Base-by-base conservation (phyloP, 2,113 vertebrate species). In the Panurus biarmicus region DNA sequence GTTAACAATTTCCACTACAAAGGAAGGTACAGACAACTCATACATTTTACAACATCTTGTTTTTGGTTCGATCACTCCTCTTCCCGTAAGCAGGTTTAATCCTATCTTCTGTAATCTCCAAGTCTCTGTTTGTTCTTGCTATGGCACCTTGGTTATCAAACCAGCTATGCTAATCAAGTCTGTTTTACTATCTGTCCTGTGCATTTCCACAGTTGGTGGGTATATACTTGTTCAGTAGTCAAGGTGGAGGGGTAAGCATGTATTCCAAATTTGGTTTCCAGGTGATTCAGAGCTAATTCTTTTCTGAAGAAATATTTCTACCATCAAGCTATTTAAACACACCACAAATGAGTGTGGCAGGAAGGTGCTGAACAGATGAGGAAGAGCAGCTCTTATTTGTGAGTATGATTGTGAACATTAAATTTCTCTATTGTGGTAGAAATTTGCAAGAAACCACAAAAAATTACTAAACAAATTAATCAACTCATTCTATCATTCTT, bases 181-280 rank as follows among this genome's bases (percentile, higher is more conserved):
- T n/a, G n/a, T n/a, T n/a, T n/a, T n/a, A n/a, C n/a, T n/a, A n/a
- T n/a, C n/a, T n/a, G n/a, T n/a, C n/a, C n/a, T n/a, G n/a, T n/a
- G n/a, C n/a, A n/a, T n/a, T n/a, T n/a, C n/a, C n/a, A n/a, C n/a
- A n/a, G n/a, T n/a, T 62, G 28, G 3, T 42, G 15, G 8, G 4
- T 60, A 40, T 36, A 16, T 33, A 36, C 3, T 54, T 75, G 6
- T 42, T 35, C 22, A 48, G 7, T 64, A 79, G 14, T 42, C 42
- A 45, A 5, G 10, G 12, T 10, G 4, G 4, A 1, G 3, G 3
- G 5, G 60, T 38, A 65, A 61, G 36, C 3, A 12, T 23, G 4
- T 24, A 60, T 25, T 81, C 11, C 71, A 11, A 6, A 33, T 51
- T 65, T 53, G 19, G 42, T 71, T 85, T 48, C 15, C 28, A 70